Conservation (phyloP, 2,113 vertebrate species). For the Solea senegalensis region DNA sequence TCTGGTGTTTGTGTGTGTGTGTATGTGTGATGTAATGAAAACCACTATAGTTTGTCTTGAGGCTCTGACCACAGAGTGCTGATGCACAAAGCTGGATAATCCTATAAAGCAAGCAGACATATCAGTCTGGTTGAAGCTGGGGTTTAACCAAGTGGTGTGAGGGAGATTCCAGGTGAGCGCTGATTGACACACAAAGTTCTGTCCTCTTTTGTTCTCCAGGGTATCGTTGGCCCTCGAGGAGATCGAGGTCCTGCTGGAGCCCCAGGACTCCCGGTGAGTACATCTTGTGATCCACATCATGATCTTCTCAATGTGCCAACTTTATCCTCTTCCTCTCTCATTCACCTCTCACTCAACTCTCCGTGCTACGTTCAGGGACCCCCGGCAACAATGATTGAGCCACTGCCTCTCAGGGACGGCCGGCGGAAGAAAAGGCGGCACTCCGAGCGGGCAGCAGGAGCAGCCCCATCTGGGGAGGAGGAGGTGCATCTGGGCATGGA, state of each 20-base stretch:
- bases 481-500: slow-evolving; percentile 51
- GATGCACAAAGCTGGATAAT: slow-evolving; percentile 75
- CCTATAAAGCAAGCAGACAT: slow-evolving; percentile 61
- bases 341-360: slow-evolving; percentile 22
- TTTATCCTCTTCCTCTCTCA: slow-evolving; percentile 10
- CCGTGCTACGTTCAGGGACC: slow-evolving; percentile 78
- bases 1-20: slow-evolving; percentile 46
- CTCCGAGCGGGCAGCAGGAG: slow-evolving; percentile 42
- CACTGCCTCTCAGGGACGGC: slow-evolving; percentile 76
- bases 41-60: slow-evolving; percentile 61
- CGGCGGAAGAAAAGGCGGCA: slow-evolving; percentile 75
- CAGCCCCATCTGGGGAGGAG: slow-evolving; percentile 58
- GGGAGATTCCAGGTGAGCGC: slow-evolving; percentile 47
- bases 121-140: slow-evolving; percentile 52
- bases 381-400: slow-evolving; percentile 77
- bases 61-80: slow-evolving; percentile 63
- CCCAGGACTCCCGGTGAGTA: slow-evolving; percentile 85
- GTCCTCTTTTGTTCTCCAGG: slow-evolving; percentile 71
- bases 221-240: slow-evolving; percentile 81
- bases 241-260: slow-evolving; percentile 82
- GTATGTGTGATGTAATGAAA: slow-evolving; percentile 50
- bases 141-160: slow-evolving; percentile 45
- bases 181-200: slow-evolving; percentile 54
- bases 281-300: slow-evolving; percentile 9
- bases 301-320: background rate